Conservation (phyloP, 2,888 invertebrate genomes). For the Cosmorhoe ocellata region DNA sequence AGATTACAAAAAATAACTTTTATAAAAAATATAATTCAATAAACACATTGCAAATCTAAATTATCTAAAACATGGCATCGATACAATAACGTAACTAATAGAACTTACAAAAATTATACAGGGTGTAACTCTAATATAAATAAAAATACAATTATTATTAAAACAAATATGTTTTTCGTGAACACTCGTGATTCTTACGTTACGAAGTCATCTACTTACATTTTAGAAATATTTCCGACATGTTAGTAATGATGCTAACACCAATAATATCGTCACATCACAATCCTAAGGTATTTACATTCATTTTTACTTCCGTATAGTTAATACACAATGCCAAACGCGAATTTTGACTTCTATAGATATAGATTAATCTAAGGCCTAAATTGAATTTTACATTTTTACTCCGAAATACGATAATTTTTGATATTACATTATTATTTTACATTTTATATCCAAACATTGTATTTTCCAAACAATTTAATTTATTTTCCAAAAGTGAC, state of each 20-base stretch:
- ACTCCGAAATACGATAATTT: slow-evolving; percentile 74
- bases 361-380: slow-evolving; percentile 62
- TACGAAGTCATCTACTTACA: slow-evolving; percentile 28
- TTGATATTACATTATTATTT: slow-evolving; percentile 54
- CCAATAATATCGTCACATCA: slow-evolving; percentile 70
- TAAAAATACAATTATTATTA: slow-evolving; percentile 33
- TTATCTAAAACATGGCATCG: slow-evolving; percentile 80
- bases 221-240: slow-evolving; percentile 38
- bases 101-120: slow-evolving; percentile 49
- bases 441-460: slow-evolving; percentile 38
- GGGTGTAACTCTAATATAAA: slow-evolving; percentile 40
- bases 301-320: slow-evolving; percentile 45
- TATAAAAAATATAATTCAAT: slow-evolving; percentile 79
- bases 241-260: slow-evolving; percentile 56
- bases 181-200: slow-evolving; percentile 48
- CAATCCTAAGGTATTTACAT: slow-evolving; percentile 75
- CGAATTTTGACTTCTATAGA: slow-evolving; percentile 73
- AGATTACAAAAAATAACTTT: slow-evolving; percentile 77
- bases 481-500: slow-evolving; percentile 32
- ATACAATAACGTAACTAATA: slow-evolving; percentile 49
- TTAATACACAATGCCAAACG: slow-evolving; percentile 73
- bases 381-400: slow-evolving; percentile 71
- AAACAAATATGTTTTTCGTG: slow-evolving; percentile 47
- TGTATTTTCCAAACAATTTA: slow-evolving; percentile 41
- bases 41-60: slow-evolving; percentile 73